Evolutionary conservation across 2,888 invertebrate genomes (phyloP).

Genomic region (Drosophila acutilabella): DNA sequence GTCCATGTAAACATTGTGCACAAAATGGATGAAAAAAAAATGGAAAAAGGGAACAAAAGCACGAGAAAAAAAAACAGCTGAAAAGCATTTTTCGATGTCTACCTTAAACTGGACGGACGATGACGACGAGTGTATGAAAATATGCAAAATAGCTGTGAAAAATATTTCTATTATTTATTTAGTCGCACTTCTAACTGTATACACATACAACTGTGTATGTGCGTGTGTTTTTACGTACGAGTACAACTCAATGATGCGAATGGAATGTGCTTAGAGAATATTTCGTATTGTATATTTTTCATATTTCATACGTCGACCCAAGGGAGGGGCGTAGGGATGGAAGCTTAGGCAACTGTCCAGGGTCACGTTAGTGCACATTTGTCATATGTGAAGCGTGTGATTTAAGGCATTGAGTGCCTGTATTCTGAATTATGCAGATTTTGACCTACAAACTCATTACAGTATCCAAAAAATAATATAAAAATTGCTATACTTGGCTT

Average conservation of each 20-base stretch:
- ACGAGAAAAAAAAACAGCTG: not conserved
- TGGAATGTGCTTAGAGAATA: constrained; percentile 39
- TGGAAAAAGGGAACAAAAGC: constrained; percentile 11
- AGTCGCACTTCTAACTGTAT: constrained; percentile 33
- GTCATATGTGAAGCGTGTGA: constrained; percentile 6
- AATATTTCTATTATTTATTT: constrained; percentile 70
- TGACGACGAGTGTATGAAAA: constrained; percentile 37
- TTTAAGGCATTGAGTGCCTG: constrained; percentile 9
- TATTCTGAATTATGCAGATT: not conserved
- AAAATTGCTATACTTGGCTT: too few species aligned
- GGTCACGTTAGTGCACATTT: constrained; percentile 8
- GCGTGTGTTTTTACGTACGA: constrained; percentile 18
- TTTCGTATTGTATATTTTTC: constrained; percentile 56
- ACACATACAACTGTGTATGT: constrained; percentile 16
- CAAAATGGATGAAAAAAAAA: constrained; percentile 23
- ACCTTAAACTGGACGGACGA: constrained; percentile 29
- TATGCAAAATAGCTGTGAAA: constrained; percentile 72
- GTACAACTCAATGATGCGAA: constrained; percentile 47
- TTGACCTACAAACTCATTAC: not conserved
- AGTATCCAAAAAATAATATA: too few species aligned
- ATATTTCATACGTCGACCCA: constrained; percentile 45
- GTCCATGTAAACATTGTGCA: constrained; percentile 48
- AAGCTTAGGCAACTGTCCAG: constrained; percentile 4
- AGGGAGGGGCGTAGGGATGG: not conserved
- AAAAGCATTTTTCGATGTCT: constrained; percentile 25